phyloP scores from a whole-genome alignment of 2,888 invertebrate species.

The Oligia latruncula region DNA sequence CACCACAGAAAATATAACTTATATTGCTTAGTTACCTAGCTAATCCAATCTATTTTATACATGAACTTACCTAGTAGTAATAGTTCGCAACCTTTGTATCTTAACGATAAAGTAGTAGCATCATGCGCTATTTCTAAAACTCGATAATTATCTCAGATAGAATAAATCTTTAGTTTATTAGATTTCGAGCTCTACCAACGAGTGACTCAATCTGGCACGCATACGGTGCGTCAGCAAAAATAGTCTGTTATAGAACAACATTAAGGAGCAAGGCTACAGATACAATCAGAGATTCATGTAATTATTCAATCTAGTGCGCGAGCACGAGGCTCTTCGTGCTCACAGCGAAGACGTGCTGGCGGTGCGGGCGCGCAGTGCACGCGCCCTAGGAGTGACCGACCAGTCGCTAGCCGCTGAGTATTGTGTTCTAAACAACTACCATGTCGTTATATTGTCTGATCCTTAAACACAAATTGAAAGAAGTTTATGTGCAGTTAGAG shows the following conservation, averaged over 20 bases:
- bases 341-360: conserved; percentile 59
- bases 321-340: conserved; percentile 73
- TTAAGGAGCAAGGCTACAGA: conserved; percentile 79
- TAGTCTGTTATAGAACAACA: conserved; percentile 52
- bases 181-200: conserved; percentile 16
- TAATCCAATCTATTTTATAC: conserved; percentile 33
- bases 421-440: conserved; percentile 52
- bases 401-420: conserved; percentile 56
- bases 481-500: conserved; percentile 14
- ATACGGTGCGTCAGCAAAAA: conserved; percentile 43
- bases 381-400: conserved; percentile 80
- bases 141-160: conserved; percentile 8
- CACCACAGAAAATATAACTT: not conserved
- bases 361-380: conserved; percentile 70
- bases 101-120: conserved; percentile 32
- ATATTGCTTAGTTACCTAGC: conserved; percentile 21
- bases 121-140: conserved; percentile 17
- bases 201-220: conserved; percentile 30
- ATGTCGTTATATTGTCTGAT: conserved; percentile 46
- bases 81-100: conserved; percentile 50
- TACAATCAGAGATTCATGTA: conserved; percentile 80
- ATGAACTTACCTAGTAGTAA: conserved; percentile 43
- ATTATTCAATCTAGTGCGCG: conserved; percentile 87
- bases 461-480: conserved; percentile 40
- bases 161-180: not conserved